These are phyloP conservation scores for Lycaena phlaeas DNA, from an alignment of 2,888 invertebrate species.

Conservation along the genomic window DNA sequence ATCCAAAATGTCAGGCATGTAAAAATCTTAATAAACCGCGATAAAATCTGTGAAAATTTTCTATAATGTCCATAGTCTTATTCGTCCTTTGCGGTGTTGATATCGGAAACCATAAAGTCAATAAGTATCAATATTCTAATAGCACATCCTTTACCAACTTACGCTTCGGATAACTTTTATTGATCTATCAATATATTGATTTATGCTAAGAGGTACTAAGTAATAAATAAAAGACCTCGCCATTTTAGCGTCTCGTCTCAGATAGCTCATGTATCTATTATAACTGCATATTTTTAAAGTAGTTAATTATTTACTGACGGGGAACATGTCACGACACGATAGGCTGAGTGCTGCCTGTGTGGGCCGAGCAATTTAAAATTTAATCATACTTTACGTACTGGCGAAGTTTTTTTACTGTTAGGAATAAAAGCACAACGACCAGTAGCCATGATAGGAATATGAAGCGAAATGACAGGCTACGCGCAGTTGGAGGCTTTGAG, in stretches of 20 bases:
- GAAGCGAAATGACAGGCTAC: no score
- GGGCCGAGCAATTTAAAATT: conserved; percentile 46
- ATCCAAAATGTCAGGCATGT: no score
- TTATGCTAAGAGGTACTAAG: conserved; percentile 1
- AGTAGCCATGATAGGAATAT: not conserved
- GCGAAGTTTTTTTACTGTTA: conserved; percentile 21
- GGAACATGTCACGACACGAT: conserved; percentile 34
- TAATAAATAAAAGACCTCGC: conserved; percentile 5
- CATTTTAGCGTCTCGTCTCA: not conserved
- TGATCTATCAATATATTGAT: not conserved
- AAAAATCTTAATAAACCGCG: no score
- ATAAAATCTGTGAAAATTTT: no score
- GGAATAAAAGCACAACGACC: conserved; percentile 1
- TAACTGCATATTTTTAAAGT: conserved; percentile 23
- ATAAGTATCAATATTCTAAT: no score
- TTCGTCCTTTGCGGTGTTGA: no score
- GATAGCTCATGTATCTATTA: not conserved
- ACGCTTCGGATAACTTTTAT: no score
- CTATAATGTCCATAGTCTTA: no score
- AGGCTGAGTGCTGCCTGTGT: conserved; percentile 36
- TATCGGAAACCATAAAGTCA: no score
- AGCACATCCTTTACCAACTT: no score
- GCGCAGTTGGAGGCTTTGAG: no score
- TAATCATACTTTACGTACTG: conserved; percentile 40
- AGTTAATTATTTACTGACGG: conserved; percentile 30